These are phyloP conservation scores for Caenorhabditis inopinata DNA, from an alignment of 1,140 invertebrate species.

Conservation along the genomic window DNA sequence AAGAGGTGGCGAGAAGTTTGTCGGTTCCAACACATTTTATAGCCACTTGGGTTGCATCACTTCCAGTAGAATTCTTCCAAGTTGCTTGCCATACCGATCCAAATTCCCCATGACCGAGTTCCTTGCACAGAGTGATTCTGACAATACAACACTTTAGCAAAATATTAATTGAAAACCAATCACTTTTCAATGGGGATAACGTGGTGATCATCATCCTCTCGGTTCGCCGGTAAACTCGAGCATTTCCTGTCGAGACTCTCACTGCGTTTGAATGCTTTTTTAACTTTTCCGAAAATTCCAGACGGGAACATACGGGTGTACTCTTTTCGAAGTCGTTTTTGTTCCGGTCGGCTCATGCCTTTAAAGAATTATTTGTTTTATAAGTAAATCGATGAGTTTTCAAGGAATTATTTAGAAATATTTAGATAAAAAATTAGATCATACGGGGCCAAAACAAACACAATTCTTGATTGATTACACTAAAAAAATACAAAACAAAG, in stretches of 20 bases:
- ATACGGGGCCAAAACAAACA: no score
- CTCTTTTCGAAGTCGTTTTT: constrained; percentile 85
- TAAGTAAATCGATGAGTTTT: no score
- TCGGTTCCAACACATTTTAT: constrained; percentile 92
- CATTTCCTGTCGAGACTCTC: constrained; percentile 66
- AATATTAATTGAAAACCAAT: not conserved
- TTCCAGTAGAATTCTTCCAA: constrained; percentile 78
- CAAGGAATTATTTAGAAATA: no score
- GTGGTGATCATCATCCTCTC: constrained; percentile 79
- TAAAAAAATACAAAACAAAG: no score
- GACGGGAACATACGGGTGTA: constrained; percentile 86
- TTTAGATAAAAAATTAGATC: no score
- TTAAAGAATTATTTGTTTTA: not conserved
- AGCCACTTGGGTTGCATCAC: constrained; percentile 81
- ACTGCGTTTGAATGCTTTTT: constrained; percentile 61
- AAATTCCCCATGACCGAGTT: constrained; percentile 92
- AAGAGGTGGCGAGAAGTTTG: constrained; percentile 78
- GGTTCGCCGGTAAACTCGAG: constrained; percentile 65
- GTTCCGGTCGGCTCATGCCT: constrained; percentile 86
- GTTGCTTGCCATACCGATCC: constrained; percentile 94
- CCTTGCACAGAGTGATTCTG: constrained; percentile 82
- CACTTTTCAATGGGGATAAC: constrained; percentile 85
- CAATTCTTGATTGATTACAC: no score
- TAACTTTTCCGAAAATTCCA: constrained; percentile 86
- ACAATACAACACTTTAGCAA: not conserved